These are phyloP conservation scores for Neoniphon sammara DNA, from an alignment of 2,797 vertebrate species.

Conservation along the genomic window DNA sequence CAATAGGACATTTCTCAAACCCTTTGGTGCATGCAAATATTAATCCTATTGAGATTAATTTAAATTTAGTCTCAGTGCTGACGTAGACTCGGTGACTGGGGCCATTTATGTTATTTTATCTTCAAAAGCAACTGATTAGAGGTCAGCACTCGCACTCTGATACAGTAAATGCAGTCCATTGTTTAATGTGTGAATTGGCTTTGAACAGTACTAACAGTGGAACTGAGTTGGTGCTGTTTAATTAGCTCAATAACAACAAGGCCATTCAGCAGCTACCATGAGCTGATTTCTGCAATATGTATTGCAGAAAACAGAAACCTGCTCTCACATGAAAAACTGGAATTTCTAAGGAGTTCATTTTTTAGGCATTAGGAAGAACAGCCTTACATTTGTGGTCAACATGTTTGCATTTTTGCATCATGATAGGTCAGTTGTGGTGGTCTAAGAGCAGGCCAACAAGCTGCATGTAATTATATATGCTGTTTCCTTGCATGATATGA, in stretches of 20 bases:
- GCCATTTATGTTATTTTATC: conserved; percentile 21
- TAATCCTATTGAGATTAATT: conserved; percentile 10
- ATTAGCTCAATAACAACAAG: conserved; percentile 43
- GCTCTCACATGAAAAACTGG: background rate
- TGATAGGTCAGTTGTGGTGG: too few species aligned
- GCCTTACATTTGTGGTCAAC: background rate
- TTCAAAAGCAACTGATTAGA: conserved; percentile 5
- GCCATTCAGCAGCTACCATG: conserved; percentile 33
- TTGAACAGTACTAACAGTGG: conserved; percentile 8
- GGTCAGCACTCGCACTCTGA: too few species aligned
- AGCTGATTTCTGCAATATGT: conserved; percentile 8
- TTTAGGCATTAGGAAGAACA: background rate
- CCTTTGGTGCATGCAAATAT: conserved; percentile 28
- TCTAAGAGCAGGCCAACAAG: too few species aligned
- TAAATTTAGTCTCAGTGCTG: conserved; percentile 19
- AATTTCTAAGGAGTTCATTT: background rate
- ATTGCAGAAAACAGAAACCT: too few species aligned
- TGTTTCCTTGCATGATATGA: background rate
- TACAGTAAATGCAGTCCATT: background rate
- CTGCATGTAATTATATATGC: conserved; percentile 7
- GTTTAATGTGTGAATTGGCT: conserved; percentile 34
- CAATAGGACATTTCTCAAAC: conserved; percentile 44
- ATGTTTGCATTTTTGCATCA: too few species aligned
- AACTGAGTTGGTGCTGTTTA: conserved; percentile 6
- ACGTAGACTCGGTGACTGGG: background rate